phyloP scores from a whole-genome alignment of 2,113 vertebrate species.

The Pteruthius melanotis region DNA sequence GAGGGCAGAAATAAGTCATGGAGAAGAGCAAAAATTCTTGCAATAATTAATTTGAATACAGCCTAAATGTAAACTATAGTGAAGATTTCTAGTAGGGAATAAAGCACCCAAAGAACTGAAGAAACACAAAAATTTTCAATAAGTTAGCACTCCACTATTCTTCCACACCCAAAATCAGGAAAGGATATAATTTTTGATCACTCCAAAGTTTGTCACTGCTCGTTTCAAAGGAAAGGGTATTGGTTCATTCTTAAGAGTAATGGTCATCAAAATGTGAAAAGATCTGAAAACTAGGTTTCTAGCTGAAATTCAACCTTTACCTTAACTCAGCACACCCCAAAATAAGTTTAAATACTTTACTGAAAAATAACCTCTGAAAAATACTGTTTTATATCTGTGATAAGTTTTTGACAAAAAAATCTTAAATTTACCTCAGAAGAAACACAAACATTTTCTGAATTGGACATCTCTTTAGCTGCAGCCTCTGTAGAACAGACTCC shows the following conservation, averaged over 20 bases:
- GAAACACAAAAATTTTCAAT: neutral
- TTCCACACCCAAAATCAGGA: neutral
- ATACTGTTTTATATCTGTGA: neutral
- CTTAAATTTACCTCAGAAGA: neutral
- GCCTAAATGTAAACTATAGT: neutral
- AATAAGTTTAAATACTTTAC: neutral
- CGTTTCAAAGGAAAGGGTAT: neutral
- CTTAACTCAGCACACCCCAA: neutral
- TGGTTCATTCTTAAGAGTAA: neutral
- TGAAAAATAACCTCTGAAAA: neutral
- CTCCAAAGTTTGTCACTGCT: neutral
- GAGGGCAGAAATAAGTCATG: neutral
- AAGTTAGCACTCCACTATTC: neutral
- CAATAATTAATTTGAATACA: neutral
- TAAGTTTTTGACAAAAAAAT: neutral
- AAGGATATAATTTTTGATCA: neutral
- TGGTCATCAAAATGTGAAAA: neutral
- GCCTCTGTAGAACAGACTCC: neutral
- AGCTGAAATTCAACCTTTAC: neutral
- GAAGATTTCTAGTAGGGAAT: neutral
- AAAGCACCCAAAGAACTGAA: neutral
- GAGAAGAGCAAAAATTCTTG: neutral
- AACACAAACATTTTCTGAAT: neutral
- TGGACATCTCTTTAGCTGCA: neutral
- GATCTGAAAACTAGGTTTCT: neutral